These are phyloP conservation scores for Tinea trinotella DNA, from an alignment of 2,888 invertebrate species.

Conservation along the genomic window DNA sequence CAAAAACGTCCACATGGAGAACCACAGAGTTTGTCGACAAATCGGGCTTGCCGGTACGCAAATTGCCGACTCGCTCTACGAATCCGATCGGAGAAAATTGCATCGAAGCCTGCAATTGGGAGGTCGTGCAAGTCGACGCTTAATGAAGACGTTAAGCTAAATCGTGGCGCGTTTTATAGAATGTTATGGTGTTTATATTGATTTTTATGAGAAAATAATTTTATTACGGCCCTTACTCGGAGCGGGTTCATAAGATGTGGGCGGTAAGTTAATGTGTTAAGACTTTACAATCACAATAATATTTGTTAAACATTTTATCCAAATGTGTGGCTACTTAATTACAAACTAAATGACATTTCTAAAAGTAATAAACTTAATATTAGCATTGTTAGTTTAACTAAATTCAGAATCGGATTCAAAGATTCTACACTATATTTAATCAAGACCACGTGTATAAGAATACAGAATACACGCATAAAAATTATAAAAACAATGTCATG, in stretches of 20 bases:
- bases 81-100: constrained; percentile 50
- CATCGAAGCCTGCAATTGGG: constrained; percentile 46
- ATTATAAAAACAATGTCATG: constrained; percentile 49
- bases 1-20: constrained; percentile 16
- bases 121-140: constrained; percentile 47
- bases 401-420: too few relatives aligned
- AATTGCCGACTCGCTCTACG: constrained; percentile 42
- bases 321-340: too few relatives aligned
- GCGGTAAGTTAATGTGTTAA: constrained; percentile 28
- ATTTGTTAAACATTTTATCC: too few relatives aligned
- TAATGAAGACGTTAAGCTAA: constrained; percentile 67
- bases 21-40: constrained; percentile 29
- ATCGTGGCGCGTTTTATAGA: constrained; percentile 49
- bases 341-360: too few relatives aligned
- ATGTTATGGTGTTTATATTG: constrained; percentile 57
- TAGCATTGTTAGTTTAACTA: too few relatives aligned
- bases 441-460: constrained; percentile 8
- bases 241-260: constrained; percentile 28
- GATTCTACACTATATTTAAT: too few relatives aligned
- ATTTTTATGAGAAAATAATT: constrained; percentile 62
- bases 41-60: constrained; percentile 45
- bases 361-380: constrained; percentile 4
- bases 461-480: not conserved
- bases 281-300: not conserved
- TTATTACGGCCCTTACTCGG: constrained; percentile 34